A percentile compares a stretch with the other conserved stretches of the same genome.
These are phyloP conservation scores for Drosophila heteroneura DNA, from an alignment of 2,888 invertebrate genomes.

Conservation along the genomic window DNA sequence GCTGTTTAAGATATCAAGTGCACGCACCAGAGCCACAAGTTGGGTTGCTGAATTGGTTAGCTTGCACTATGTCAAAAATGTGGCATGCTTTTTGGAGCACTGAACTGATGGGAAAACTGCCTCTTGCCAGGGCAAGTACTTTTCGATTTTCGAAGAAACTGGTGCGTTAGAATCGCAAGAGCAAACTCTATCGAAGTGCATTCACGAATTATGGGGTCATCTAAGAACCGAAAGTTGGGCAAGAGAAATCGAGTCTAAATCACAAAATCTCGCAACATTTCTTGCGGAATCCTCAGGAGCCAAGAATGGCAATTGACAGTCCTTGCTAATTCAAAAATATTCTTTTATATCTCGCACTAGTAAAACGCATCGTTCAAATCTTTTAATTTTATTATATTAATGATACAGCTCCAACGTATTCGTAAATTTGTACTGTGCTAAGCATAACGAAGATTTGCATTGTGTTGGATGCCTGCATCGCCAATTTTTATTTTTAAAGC, in stretches of 20 bases:
- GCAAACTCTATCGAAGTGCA: background rate
- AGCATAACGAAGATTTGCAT: background rate
- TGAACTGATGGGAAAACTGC: background rate
- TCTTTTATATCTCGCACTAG: background rate
- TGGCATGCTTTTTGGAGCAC: background rate
- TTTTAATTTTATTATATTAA: background rate
- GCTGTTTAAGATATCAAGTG: slow-evolving; percentile 1
- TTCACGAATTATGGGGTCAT: background rate
- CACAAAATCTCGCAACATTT: background rate
- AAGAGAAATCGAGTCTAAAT: background rate
- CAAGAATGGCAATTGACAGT: background rate
- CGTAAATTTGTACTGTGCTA: background rate
- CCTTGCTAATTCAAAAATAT: background rate
- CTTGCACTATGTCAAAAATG: background rate
- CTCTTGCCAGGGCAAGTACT: background rate
- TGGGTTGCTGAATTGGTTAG: background rate
- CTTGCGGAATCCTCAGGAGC: background rate
- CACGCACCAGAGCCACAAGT: background rate
- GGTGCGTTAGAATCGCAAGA: background rate
- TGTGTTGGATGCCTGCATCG: background rate
- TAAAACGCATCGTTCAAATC: background rate
- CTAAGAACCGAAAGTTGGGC: background rate
- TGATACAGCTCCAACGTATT: background rate
- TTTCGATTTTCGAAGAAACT: background rate
- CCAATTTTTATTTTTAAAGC: background rate